Evolutionary conservation across 64 coral and sea anemone species (phyloP), one percentile per base, ranked within the genome.

Genomic region (Actinia tenebrosa): DNA sequence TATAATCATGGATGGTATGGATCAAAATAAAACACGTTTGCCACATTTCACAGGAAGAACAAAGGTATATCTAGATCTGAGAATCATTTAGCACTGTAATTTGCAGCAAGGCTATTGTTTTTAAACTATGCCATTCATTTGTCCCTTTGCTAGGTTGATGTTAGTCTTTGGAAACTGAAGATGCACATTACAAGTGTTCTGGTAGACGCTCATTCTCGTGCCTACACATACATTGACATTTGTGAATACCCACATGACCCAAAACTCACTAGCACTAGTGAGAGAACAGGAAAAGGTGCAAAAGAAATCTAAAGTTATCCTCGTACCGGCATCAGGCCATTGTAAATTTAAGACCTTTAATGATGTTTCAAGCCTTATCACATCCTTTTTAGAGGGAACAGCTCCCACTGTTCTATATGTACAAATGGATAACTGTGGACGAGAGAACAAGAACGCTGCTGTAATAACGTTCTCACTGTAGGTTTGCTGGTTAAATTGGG

Each of bases 231-330:
- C 22, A 20, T 84, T 9, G 80, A 84, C 42, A 0, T 84, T 3
- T 89, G 88, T 16, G 56, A 89, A n/a, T 89, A n/a, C 14, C 88
- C 88, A 4, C 88, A 89, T 15, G 80, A 84, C n/a, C 43, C 58
- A 0, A 89, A 89, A n/a, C 15, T 89, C 2, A 89, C 87, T 1
- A 84, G 19, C 62, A 44, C 43, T 82, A 56, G 44, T 89, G 56
- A 45, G 30, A 14, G 75, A 78, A 78, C 75, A 78, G 75, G 75
- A 78, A 16, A 78, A 78, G 75, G 9, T 78, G 15, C 16, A 8
- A 63, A 63, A 63, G 60, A 63, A 30, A 42, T 78, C 75, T 13
- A 14, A 42, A 22, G 4, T 5, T 27, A 37, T 78, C 7, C 18
- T 13, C 4, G 23, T 37, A 20, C 11, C 30, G 30, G 30, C 30